These are phyloP conservation scores for Heliconius ethilla DNA, from an alignment of 2,888 invertebrate genomes.

Conservation along the genomic window DNA sequence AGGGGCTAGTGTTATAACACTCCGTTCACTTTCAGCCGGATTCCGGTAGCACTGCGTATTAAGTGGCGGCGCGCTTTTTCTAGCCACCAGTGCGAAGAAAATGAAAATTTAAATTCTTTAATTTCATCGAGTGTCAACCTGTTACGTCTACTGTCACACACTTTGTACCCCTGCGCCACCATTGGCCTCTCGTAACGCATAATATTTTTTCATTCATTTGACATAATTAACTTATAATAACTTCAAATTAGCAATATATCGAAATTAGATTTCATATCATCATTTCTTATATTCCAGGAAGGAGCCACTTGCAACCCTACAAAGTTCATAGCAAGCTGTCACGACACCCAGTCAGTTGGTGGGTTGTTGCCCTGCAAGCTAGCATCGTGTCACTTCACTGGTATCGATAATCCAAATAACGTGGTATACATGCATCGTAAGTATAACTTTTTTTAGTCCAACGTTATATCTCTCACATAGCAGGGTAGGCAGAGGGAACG, in stretches of 20 bases:
- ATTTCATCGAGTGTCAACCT: no score
- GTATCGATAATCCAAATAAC: conserved; percentile 80
- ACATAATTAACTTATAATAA: neutral
- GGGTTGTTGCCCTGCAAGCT: conserved; percentile 58
- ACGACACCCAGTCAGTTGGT: conserved; percentile 45
- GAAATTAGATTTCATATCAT: neutral
- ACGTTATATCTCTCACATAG: no score
- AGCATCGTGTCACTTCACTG: conserved; percentile 85
- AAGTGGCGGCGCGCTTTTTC: no score
- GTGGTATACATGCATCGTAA: conserved; percentile 77
- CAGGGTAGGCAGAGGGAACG: no score
- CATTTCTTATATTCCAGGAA: conserved; percentile 8
- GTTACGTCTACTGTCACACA: no score
- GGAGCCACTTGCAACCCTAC: conserved; percentile 79
- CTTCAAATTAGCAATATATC: neutral
- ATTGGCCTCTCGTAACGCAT: neutral
- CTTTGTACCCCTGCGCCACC: no score
- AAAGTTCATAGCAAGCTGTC: conserved; percentile 79
- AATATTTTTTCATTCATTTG: neutral
- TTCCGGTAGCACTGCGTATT: no score
- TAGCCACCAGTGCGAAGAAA: no score
- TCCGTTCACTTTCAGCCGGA: no score
- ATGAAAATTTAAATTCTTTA: no score
- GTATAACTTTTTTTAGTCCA: conserved; percentile 32
- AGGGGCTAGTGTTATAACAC: no score